phyloP scores from a whole-genome alignment of 2,888 invertebrate genomes.

The Lasioglossum malachurum region DNA sequence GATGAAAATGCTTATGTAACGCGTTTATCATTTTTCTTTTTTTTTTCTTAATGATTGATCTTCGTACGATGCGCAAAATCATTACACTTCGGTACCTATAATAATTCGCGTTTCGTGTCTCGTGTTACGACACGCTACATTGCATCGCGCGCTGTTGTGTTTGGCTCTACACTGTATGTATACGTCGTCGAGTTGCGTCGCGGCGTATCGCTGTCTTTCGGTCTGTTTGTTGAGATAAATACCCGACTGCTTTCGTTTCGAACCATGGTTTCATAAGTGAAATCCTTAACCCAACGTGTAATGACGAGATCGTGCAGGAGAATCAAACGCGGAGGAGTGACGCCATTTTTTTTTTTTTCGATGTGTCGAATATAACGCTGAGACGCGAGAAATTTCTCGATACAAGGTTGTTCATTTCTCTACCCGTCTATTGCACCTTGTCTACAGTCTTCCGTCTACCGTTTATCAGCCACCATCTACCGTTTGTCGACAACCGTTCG shows the following conservation, averaged over 20 bases:
- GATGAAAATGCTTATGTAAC: background rate
- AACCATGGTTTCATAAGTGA: constrained; percentile 78
- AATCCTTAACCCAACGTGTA: constrained; percentile 73
- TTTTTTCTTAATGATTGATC: background rate
- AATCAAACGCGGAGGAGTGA: constrained; percentile 50
- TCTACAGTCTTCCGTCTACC: background rate
- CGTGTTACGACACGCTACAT: background rate
- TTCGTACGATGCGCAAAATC: background rate
- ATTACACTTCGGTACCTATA: background rate
- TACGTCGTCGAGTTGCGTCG: constrained; percentile 13
- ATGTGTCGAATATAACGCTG: background rate
- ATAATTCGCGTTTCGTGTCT: background rate
- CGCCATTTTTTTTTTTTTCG: background rate
- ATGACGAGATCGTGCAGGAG: constrained; percentile 71
- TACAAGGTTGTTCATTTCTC: background rate
- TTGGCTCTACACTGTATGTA: background rate
- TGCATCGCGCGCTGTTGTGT: background rate
- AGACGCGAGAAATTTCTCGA: background rate
- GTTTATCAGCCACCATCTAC: background rate
- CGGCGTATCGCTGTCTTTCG: constrained; percentile 64
- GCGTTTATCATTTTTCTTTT: too few relatives aligned
- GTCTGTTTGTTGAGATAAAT: constrained; percentile 79
- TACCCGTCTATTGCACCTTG: background rate
- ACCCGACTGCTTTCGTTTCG: constrained; percentile 77
- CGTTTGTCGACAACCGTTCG: background rate